Conservation (phyloP, 2,113 vertebrate genomes). For the Labrus mixtus region DNA sequence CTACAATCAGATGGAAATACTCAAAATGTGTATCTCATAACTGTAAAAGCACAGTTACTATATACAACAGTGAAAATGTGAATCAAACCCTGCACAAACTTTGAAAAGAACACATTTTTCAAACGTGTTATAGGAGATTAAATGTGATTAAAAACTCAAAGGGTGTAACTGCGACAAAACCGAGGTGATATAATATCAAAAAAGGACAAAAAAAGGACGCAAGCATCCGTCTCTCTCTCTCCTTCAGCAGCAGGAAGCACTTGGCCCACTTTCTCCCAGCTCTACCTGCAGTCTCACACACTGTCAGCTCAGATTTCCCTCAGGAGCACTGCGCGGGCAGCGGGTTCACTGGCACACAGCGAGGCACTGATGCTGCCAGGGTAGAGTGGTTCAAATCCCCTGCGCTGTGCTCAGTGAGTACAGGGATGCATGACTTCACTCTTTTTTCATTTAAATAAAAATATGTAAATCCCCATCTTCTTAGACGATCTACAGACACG, state of each 20-base stretch:
- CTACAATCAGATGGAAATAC: too few species aligned
- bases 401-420: not conserved
- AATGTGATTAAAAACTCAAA: not conserved
- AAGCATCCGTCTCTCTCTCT: not conserved
- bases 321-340: slow-evolving; percentile 26
- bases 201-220: slow-evolving; percentile 31
- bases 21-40: too few species aligned
- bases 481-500: too few species aligned
- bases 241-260: slow-evolving; percentile 41
- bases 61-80: too few species aligned
- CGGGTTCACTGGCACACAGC: slow-evolving; percentile 11
- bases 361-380: not conserved
- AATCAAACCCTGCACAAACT: not conserved
- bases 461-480: not conserved
- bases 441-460: not conserved
- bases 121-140: not conserved
- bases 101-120: not conserved
- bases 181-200: not conserved
- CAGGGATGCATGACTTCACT: not conserved
- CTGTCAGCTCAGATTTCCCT: slow-evolving; percentile 60
- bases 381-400: slow-evolving; percentile 1
- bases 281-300: slow-evolving; percentile 58
- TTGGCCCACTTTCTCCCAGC: slow-evolving; percentile 57
- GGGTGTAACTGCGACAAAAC: slow-evolving; percentile 10
- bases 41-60: too few species aligned